Evolutionary conservation across 2,888 invertebrate species (phyloP).

Genomic region (Melangyna quadrimaculata): DNA sequence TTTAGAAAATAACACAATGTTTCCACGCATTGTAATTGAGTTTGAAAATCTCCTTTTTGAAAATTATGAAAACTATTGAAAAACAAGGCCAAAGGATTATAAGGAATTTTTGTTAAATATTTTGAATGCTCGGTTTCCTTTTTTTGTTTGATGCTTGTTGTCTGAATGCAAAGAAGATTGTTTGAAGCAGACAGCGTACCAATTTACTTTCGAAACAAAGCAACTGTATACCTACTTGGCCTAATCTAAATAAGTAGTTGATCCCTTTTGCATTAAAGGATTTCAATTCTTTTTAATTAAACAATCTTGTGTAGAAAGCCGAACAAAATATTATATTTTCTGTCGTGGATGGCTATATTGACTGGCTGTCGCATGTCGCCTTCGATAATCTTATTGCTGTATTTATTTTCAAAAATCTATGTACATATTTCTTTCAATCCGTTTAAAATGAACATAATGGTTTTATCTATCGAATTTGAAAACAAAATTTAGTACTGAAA

Average conservation of each 20-base stretch:
- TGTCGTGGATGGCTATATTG: background rate
- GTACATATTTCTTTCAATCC: conserved; percentile 48
- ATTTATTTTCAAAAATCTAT: conserved; percentile 49
- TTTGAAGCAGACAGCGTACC: conserved; percentile 38
- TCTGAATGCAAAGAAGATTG: conserved; percentile 8
- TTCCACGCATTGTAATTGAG: conserved; percentile 27
- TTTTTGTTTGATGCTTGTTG: conserved; percentile 30
- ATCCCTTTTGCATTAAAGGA: conserved; percentile 71
- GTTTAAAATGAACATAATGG: conserved; percentile 68
- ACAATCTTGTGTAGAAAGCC: conserved; percentile 49
- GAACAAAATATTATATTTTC: conserved; percentile 6
- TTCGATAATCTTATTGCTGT: conserved; percentile 52
- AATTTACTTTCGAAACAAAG: conserved; percentile 54
- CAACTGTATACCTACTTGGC: conserved; percentile 49
- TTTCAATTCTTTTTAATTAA: conserved; percentile 72
- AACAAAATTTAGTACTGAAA: conserved; percentile 57
- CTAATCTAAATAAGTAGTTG: conserved; percentile 66
- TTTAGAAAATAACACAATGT: background rate
- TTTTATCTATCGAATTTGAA: conserved; percentile 62
- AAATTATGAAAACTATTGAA: background rate
- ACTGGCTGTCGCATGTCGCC: conserved; percentile 7
- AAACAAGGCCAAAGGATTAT: conserved; percentile 52
- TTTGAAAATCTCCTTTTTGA: conserved; percentile 17
- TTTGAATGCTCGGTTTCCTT: conserved; percentile 57
- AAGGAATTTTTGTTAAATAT: conserved; percentile 58